phyloP scores from a whole-genome alignment of 2,888 invertebrate species.

The Gnatocerus cornutus region DNA sequence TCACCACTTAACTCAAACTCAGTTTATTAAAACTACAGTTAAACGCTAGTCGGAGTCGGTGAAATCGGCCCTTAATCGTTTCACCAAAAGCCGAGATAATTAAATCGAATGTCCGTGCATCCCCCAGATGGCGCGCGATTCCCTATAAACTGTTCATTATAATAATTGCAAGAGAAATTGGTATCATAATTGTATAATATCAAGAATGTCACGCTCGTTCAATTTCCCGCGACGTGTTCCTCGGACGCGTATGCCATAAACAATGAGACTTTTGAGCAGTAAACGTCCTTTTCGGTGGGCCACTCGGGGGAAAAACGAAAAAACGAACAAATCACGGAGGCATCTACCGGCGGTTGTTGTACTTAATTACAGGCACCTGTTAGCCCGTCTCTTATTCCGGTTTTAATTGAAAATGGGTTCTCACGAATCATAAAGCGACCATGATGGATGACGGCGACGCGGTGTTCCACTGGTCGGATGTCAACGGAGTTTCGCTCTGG shows the following conservation, averaged over 20 bases:
- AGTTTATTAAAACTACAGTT: too few species aligned
- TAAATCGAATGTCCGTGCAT: conserved; percentile 25
- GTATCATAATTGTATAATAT: conserved; percentile 49
- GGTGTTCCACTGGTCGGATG: conserved; percentile 30
- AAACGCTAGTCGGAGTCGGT: too few species aligned
- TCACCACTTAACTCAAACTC: too few species aligned
- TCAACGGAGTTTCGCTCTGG: conserved; percentile 27
- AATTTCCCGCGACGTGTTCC: conserved; percentile 46
- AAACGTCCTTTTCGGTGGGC: conserved; percentile 41
- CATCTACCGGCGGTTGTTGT: conserved; percentile 44
- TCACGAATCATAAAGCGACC: conserved; percentile 45
- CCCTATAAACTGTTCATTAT: conserved; percentile 40
- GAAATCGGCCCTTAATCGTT: too few species aligned
- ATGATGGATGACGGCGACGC: conserved; percentile 39
- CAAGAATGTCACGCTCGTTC: conserved; percentile 48
- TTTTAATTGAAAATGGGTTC: conserved; percentile 48
- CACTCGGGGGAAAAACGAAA: conserved; percentile 41
- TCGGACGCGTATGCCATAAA: conserved; percentile 42
- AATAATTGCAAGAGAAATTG: conserved; percentile 49
- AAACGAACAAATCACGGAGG: conserved; percentile 48
- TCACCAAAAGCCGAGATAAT: conserved; percentile 25
- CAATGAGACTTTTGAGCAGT: conserved; percentile 46
- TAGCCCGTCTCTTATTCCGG: conserved; percentile 44
- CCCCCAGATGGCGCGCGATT: conserved; percentile 28
- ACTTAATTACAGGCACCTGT: conserved; percentile 48